These are phyloP conservation scores for Aphelinus certus DNA, from an alignment of 1,140 invertebrate species.

Conservation along the genomic window DNA sequence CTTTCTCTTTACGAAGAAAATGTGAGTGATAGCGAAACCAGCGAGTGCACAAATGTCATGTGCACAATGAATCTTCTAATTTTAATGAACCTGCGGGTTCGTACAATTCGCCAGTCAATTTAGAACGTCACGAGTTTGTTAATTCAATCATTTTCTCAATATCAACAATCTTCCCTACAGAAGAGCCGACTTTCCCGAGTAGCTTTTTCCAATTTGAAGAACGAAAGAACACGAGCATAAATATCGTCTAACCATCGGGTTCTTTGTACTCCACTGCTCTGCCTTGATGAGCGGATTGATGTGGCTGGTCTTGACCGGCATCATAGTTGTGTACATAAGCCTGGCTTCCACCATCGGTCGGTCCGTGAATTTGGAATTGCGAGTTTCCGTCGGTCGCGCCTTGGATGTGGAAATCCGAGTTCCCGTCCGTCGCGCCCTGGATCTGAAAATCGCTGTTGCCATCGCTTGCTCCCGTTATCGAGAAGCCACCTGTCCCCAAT, in stretches of 20 bases:
- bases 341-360: slow-evolving; percentile 49
- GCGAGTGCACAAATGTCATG: too few relatives aligned
- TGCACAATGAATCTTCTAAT: too few relatives aligned
- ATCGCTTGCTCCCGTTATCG: slow-evolving; percentile 55
- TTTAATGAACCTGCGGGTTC: too few relatives aligned
- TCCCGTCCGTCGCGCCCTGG: slow-evolving; percentile 45
- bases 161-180: neutral
- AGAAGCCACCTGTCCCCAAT: slow-evolving; percentile 53
- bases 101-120: too few relatives aligned
- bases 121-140: too few relatives aligned
- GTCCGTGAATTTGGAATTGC: slow-evolving; percentile 58
- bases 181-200: too few relatives aligned
- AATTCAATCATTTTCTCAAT: neutral
- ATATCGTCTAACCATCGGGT: slow-evolving; percentile 53
- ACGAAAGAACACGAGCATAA: neutral
- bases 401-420: slow-evolving; percentile 51
- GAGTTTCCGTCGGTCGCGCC: slow-evolving; percentile 58
- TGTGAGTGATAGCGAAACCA: too few relatives aligned
- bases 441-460: slow-evolving; percentile 49
- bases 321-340: slow-evolving; percentile 56
- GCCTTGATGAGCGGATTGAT: slow-evolving; percentile 33
- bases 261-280: slow-evolving; percentile 54
- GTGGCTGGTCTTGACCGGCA: slow-evolving; percentile 40
- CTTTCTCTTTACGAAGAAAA: too few relatives aligned
- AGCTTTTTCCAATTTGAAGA: neutral